A percentile compares a stretch with the other conserved stretches of the same genome.
Conservation (phyloP, 2,888 invertebrate species). For the Melikaiella ostensackeni region DNA sequence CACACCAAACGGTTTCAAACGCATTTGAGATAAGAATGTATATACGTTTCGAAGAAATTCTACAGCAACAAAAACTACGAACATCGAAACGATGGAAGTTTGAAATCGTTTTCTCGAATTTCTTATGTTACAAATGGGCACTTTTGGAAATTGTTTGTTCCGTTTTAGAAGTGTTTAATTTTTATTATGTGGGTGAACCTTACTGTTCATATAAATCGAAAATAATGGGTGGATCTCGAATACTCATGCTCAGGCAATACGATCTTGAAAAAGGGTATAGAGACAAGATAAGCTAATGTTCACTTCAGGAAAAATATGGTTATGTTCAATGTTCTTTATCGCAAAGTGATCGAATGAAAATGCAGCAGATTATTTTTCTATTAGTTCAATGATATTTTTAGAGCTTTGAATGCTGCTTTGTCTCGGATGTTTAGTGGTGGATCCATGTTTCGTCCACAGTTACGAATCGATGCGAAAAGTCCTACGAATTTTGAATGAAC, state of each 20-base stretch:
- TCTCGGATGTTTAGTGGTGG: too few relatives aligned
- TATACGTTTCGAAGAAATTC: not conserved
- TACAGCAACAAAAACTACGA: not conserved
- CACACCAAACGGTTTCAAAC: not conserved
- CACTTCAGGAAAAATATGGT: slow-evolving; percentile 14
- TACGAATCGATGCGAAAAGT: too few relatives aligned
- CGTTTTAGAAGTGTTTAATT: not conserved
- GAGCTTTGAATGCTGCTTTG: too few relatives aligned
- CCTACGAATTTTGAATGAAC: too few relatives aligned
- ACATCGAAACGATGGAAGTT: slow-evolving; percentile 1
- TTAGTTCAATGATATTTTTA: too few relatives aligned
- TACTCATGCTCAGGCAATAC: not conserved
- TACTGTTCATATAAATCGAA: slow-evolving; percentile 12
- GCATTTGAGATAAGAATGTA: slow-evolving; percentile 19
- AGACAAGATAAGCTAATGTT: slow-evolving; percentile 26
- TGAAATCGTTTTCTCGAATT: not conserved
- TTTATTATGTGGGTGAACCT: not conserved
- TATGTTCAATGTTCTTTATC: not conserved
- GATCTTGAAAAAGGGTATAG: slow-evolving; percentile 14
- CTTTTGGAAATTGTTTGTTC: slow-evolving; percentile 32
- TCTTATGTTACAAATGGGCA: not conserved
- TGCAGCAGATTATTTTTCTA: not conserved
- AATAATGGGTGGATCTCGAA: slow-evolving; percentile 8
- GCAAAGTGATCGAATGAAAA: not conserved
- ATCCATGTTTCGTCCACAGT: too few relatives aligned